Base-by-base conservation (phyloP, 1,140 invertebrate genomes). In the Camponotus floridanus region DNA sequence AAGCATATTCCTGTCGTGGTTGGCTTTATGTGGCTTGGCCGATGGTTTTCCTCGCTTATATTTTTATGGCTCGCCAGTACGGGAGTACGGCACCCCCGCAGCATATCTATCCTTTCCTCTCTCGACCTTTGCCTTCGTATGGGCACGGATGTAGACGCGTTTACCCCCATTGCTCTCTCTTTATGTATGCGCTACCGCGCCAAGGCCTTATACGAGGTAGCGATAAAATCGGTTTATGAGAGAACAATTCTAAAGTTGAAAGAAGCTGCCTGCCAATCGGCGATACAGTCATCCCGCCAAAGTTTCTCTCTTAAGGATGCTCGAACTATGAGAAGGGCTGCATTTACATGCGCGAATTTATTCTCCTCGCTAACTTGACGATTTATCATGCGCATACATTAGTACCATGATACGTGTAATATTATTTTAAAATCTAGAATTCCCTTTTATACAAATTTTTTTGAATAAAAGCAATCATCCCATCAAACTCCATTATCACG, bases 1-100 rank as follows among this genome's bases (percentile, higher is more conserved):
- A 91, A 92, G 92, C 92, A 92, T 92, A 93, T 93, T 90, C 90
- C 91, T 92, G 91, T 92, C 90, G 91, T 89, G 86, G 86, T 92
- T 92, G 89, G 91, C 89, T 92, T 92, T 90, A 89, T 83, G 71
- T 33, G 67, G 73, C 42, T 51, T 18, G 84, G 42, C 71, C 89
- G 51, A 87, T 87, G 91, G 61, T 84, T 83, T 73, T 88, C 74
- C 80, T 42, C 65, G 88, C 71, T 85, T 88, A 89, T 92, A 92
- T 91, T 92, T 92, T 92, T 92, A 92, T 88, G 90, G 57, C 87
- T 81, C 42, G 36, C 42, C 65, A 84, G 81, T 86, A 84, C 76
- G 81, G 84, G 61, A 83, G 26, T 26, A 26, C 1, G 71, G 67
- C 67, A 81, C 68, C 26, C 65, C 59, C 59, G n/a, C 55, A 39